phyloP scores from a whole-genome alignment of 2,888 invertebrate genomes.

The Euzophera pinguis region DNA sequence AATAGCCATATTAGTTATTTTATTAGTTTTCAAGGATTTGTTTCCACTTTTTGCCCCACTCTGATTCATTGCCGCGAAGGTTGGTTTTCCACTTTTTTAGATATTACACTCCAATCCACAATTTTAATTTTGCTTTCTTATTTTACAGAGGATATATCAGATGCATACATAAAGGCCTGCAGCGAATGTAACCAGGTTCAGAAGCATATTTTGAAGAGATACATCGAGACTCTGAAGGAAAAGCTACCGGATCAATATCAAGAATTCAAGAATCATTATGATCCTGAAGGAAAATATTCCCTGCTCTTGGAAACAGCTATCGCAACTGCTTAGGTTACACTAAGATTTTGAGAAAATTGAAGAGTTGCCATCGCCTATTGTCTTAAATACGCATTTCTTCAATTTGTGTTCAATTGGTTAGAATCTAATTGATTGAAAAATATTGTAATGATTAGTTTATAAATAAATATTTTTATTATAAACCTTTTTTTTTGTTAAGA shows the following conservation, averaged over 20 bases:
- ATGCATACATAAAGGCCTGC: conserved; percentile 82
- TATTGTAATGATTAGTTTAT: too few species aligned
- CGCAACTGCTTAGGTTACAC: conserved; percentile 25
- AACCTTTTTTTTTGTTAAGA: too few species aligned
- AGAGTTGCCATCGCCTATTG: not conserved
- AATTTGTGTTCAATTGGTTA: too few species aligned
- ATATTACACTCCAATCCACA: too few species aligned
- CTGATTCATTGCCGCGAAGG: too few species aligned
- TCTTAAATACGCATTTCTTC: too few species aligned
- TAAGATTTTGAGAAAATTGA: not conserved
- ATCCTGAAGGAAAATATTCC: conserved; percentile 79
- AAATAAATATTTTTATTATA: too few species aligned
- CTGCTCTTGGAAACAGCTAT: conserved; percentile 63
- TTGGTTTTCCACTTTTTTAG: too few species aligned
- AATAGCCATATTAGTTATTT: too few species aligned
- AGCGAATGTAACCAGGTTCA: conserved; percentile 83
- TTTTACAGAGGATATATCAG: conserved; percentile 79
- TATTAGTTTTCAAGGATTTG: too few species aligned
- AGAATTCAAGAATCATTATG: conserved; percentile 74
- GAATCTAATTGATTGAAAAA: too few species aligned
- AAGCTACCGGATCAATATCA: conserved; percentile 69
- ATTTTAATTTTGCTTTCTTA: not conserved
- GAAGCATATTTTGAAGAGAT: conserved; percentile 79
- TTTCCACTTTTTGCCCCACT: too few species aligned
- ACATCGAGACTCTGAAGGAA: conserved; percentile 72